These are phyloP conservation scores for Phocides pigmalion DNA, from an alignment of 1,140 invertebrate species.

Conservation along the genomic window DNA sequence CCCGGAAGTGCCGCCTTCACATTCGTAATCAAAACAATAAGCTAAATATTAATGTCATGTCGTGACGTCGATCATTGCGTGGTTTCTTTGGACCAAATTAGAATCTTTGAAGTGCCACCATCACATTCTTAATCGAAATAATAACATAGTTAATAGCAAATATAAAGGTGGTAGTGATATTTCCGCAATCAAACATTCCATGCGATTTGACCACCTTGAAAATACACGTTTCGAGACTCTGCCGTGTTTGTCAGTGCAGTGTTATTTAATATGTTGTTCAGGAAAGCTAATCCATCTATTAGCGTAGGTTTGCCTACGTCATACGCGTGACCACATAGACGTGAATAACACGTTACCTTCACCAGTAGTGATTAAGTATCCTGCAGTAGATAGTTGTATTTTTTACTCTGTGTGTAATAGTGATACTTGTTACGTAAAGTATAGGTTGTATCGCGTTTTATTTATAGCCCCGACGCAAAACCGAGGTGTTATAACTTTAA, in stretches of 20 bases:
- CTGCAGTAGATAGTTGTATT: neutral
- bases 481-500: too few species aligned
- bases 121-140: too few species aligned
- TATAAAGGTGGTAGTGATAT: neutral
- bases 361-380: neutral
- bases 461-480: too few species aligned
- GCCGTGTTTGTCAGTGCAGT: neutral
- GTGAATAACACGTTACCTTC: neutral
- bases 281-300: constrained; percentile 1
- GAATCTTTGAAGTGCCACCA: too few species aligned
- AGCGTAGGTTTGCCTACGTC: neutral
- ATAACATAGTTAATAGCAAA: neutral
- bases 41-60: too few species aligned
- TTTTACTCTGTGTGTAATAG: neutral
- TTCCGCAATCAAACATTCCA: neutral
- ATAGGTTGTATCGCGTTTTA: too few species aligned
- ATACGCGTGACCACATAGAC: neutral
- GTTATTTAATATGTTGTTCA: neutral
- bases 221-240: neutral
- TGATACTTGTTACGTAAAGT: too few species aligned
- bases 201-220: neutral
- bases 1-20: too few species aligned
- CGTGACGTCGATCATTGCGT: too few species aligned
- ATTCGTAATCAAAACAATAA: too few species aligned
- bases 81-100: too few species aligned